Percentiles rank a stretch among this genome's conserved stretches.
These are phyloP conservation scores for Frankliniella fusca DNA, from an alignment of 2,888 invertebrate genomes.

Conservation along the genomic window DNA sequence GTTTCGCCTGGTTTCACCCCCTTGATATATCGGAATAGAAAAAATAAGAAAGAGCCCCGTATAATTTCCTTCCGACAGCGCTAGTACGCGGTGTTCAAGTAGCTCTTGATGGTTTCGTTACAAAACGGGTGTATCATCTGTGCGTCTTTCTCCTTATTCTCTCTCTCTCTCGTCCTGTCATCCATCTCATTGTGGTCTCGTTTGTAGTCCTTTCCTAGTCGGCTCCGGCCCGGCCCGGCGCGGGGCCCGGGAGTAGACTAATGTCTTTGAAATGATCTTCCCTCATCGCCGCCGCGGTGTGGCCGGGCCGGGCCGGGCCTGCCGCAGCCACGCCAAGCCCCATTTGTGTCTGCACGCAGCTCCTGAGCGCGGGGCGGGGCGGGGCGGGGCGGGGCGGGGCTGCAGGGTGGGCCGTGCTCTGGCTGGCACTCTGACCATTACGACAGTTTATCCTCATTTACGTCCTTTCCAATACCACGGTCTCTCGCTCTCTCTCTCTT, in stretches of 20 bases:
- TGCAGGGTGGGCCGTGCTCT: neutral
- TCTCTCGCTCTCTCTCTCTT: too few species aligned
- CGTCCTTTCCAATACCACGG: neutral
- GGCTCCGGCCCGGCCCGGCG: too few species aligned
- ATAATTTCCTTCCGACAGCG: neutral
- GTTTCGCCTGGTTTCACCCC: neutral
- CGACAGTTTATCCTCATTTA: constrained; percentile 24
- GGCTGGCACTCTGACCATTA: neutral
- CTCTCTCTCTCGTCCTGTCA: neutral
- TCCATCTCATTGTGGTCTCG: constrained; percentile 21
- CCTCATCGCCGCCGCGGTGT: neutral
- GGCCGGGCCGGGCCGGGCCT: neutral
- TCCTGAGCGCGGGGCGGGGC: neutral
- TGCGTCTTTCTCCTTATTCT: neutral
- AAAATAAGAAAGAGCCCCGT: too few species aligned
- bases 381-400: neutral
- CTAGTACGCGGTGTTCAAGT: neutral
- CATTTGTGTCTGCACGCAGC: neutral
- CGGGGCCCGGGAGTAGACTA: neutral
- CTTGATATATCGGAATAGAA: too few species aligned
- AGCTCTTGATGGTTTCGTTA: constrained; percentile 10
- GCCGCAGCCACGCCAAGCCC: too few species aligned
- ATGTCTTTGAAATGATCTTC: constrained; percentile 25
- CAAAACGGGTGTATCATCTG: constrained; percentile 1
- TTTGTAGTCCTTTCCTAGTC: neutral